These are phyloP conservation scores for Chloropsis hardwickii DNA, from an alignment of 2,113 vertebrate species.

Conservation along the genomic window DNA sequence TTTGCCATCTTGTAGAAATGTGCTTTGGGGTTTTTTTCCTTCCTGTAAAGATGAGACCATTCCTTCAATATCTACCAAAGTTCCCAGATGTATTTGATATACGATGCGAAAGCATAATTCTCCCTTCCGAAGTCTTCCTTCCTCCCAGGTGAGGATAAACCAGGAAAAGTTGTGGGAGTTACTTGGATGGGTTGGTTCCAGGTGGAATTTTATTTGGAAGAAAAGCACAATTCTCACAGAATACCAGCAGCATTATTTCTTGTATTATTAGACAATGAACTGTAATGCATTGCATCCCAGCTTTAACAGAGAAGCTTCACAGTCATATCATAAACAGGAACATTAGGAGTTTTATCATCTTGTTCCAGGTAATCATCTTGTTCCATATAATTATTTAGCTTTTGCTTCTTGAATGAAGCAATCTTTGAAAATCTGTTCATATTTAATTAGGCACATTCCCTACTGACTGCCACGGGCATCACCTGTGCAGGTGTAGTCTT, in stretches of 20 bases:
- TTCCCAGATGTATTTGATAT: background rate
- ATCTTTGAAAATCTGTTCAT: conserved; percentile 51
- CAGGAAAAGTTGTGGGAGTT: background rate
- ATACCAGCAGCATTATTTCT: background rate
- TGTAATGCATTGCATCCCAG: background rate
- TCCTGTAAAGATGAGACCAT: background rate
- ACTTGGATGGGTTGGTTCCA: background rate
- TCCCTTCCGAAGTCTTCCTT: background rate
- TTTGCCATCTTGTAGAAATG: background rate
- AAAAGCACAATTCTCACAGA: background rate
- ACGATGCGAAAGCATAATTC: background rate
- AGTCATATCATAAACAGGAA: background rate
- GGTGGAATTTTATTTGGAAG: background rate
- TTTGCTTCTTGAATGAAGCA: conserved; percentile 37
- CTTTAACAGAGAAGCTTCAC: conserved; percentile 1
- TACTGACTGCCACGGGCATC: conserved; percentile 54
- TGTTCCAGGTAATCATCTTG: conserved; percentile 56
- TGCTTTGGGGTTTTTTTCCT: background rate
- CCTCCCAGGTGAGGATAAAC: background rate
- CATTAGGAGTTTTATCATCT: conserved; percentile 58
- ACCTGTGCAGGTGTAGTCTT: conserved; percentile 64
- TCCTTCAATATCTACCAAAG: background rate
- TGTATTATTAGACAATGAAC: background rate
- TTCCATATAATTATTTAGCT: conserved; percentile 46
- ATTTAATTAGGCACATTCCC: conserved; percentile 65